Percentiles rank a stretch among this genome's conserved stretches.
Conservation (phyloP, 2,888 invertebrate species). For the Pterostichus niger region DNA sequence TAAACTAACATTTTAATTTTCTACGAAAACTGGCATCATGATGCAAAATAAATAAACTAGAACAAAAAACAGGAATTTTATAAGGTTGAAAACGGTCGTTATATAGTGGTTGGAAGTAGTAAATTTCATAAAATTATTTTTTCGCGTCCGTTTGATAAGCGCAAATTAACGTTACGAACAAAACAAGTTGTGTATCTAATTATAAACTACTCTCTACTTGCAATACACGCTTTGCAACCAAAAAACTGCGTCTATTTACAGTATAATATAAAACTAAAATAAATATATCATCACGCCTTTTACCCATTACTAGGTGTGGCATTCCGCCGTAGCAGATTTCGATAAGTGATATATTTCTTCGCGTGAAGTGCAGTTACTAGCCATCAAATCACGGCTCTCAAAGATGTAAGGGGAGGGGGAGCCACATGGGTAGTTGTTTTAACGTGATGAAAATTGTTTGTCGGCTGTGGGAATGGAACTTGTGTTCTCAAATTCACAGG, state of each 20-base stretch:
- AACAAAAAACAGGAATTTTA: neutral
- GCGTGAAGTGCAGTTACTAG: no score
- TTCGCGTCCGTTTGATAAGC: constrained; percentile 8
- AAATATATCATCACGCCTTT: no score
- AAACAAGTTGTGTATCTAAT: constrained; percentile 7
- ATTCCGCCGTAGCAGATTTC: no score
- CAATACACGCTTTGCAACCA: neutral
- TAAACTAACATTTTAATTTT: neutral
- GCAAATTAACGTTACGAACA: neutral
- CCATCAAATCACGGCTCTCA: no score
- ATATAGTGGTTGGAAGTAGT: constrained; percentile 2
- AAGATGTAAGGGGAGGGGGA: no score
- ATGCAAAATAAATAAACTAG: neutral
- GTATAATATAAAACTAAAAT: neutral
- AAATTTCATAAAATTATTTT: constrained; percentile 1
- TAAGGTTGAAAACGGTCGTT: neutral
- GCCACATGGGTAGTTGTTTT: no score
- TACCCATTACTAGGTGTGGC: no score
- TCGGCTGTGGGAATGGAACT: no score
- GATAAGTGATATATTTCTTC: no score
- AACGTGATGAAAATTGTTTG: no score
- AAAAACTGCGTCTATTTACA: neutral
- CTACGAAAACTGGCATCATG: neutral
- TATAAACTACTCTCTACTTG: neutral
- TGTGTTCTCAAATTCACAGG: no score